Evolutionary conservation across 2,113 vertebrate species (phyloP).

Genomic region (Poeciliopsis occidentalis): DNA sequence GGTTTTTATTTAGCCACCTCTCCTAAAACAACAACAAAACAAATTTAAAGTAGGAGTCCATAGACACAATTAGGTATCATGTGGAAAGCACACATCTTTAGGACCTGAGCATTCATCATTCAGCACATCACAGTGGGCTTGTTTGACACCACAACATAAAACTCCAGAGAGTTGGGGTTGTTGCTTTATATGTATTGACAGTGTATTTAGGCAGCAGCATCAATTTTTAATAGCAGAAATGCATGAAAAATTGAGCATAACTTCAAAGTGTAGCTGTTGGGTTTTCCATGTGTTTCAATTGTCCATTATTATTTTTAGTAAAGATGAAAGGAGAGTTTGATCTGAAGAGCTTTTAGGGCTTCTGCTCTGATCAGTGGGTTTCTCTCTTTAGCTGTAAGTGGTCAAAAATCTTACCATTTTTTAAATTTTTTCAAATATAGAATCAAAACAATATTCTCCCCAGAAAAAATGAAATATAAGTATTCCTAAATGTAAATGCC

Average conservation of each 20-base stretch:
- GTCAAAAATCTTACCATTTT: neutral
- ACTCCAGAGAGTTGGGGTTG: neutral
- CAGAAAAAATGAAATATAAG: neutral
- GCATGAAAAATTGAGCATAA: neutral
- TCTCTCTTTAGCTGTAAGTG: neutral
- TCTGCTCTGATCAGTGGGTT: neutral
- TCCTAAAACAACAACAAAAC: neutral
- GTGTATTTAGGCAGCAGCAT: neutral
- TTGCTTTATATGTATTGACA: neutral
- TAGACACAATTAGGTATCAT: too few relatives aligned
- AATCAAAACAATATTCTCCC: neutral
- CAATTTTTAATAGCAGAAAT: neutral
- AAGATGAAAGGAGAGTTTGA: neutral
- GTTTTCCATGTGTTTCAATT: neutral
- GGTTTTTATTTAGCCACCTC: neutral
- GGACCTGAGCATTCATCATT: neutral
- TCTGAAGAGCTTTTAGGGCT: neutral
- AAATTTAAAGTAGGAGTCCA: neutral
- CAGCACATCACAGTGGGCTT: neutral
- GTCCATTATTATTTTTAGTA: neutral
- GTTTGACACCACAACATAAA: neutral
- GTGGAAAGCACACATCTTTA: neutral
- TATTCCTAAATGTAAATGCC: neutral
- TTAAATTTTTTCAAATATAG: neutral
- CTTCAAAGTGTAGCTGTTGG: constrained; percentile 1